These are phyloP conservation scores for Bothrops jararaca DNA, from an alignment of 2,113 vertebrate species.

Conservation along the genomic window DNA sequence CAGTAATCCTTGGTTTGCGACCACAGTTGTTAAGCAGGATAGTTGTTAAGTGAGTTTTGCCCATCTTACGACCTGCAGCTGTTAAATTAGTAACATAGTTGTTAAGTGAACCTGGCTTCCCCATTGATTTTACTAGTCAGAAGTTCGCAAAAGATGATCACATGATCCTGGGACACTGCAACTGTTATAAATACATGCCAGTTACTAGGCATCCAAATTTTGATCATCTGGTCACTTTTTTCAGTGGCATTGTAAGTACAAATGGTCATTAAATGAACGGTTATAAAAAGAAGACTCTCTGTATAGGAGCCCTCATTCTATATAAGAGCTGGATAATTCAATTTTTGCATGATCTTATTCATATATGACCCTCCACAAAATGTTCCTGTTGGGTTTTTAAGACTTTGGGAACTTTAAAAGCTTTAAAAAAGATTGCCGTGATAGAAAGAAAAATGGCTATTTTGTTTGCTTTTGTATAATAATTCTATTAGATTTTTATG, in stretches of 20 bases:
- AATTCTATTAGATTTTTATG: conserved; percentile 60
- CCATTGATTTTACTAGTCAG: background rate
- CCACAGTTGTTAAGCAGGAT: background rate
- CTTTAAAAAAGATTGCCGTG: background rate
- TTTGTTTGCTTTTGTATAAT: conserved; percentile 54
- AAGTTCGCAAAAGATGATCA: background rate
- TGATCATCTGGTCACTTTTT: background rate
- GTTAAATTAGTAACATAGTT: background rate
- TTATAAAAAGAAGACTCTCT: background rate
- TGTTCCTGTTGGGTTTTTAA: background rate
- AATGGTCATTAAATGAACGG: background rate
- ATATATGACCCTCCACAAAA: background rate
- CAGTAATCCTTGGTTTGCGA: background rate
- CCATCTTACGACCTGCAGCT: background rate
- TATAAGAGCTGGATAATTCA: background rate
- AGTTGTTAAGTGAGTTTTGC: background rate
- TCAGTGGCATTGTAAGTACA: background rate
- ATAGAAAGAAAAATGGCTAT: background rate
- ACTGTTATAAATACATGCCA: background rate
- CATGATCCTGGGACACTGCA: background rate
- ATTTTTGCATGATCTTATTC: background rate
- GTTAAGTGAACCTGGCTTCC: background rate
- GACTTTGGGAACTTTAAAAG: background rate
- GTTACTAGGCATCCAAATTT: background rate
- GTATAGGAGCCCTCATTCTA: background rate